Base-by-base conservation (phyloP, 2,797 vertebrate species). In the Bradypus variegatus region DNA sequence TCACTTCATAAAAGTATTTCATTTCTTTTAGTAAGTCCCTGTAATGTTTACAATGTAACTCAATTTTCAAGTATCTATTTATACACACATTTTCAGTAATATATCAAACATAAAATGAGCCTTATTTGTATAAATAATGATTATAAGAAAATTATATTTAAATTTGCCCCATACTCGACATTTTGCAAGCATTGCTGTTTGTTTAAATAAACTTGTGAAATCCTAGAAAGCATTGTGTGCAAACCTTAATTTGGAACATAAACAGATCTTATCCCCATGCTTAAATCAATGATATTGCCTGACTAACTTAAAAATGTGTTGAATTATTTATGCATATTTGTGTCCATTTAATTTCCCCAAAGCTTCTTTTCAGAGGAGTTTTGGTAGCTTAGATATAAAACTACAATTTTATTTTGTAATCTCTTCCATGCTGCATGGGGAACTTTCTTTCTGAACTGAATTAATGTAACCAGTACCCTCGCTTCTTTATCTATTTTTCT, bases 181-280 rank as follows among this genome's bases (percentile, higher is more conserved):
- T 93, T 95, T 95, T 85, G 75, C 48, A 93, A 90, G 91, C 92
- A 94, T 90, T 91, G 88, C 81, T 94, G 55, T 96, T 95, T 92
- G 55, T 94, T 95, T 94, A 94, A 94, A 86, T 96, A 94, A 95
- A 91, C 88, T 93, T 84, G 38, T 80, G 29, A 93, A 92, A 76
- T 92, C 12, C 5, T 91, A 85, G 67, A 88, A 83, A 91, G 89
- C 58, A 88, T 77, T 73, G 45, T 67, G 13, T 89, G 31, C 55
- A 81, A 94, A 94, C 45, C 45, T 73, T 92, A 91, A 90, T 90
- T 92, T 93, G 91, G 92, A 92, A 73, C 9, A 31, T 69, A 88
- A 82, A 72, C 53, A 91, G 53, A 88, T 86, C 41, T 89, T 83
- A 86, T 86, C n/a, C 25, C 41, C 41, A 45, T 45, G 6, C 41